Percentiles rank a stretch among this genome's conserved stretches.
Conservation (phyloP, 2,113 vertebrate species). For the western clawed frog (Xenopus tropicalis) region UCB_Xtro_10.0 CM004448.2:14956501-14957000, state of each 20-base stretch:
- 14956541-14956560: too few species aligned
- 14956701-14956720: background rate
- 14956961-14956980: too few species aligned
- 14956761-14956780: background rate
- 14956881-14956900: too few species aligned
- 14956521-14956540: too few species aligned
- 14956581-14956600: background rate
- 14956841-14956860: too few species aligned
- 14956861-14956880: too few species aligned
- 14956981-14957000: too few species aligned
- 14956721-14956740: background rate
- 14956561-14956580: background rate
- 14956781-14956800: background rate
- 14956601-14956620: background rate
- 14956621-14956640: background rate
- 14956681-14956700: background rate
- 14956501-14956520: too few species aligned
- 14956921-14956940: too few species aligned
- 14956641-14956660: background rate
- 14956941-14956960: too few species aligned
- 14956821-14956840: background rate
- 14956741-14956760: background rate
- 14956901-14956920: too few species aligned
- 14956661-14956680: background rate
- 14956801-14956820: background rate